A percentile compares a stretch with the other conserved stretches of the same genome.
Evolutionary conservation across 1,140 invertebrate genomes (phyloP).

Genomic region (Ceratina australensis): DNA sequence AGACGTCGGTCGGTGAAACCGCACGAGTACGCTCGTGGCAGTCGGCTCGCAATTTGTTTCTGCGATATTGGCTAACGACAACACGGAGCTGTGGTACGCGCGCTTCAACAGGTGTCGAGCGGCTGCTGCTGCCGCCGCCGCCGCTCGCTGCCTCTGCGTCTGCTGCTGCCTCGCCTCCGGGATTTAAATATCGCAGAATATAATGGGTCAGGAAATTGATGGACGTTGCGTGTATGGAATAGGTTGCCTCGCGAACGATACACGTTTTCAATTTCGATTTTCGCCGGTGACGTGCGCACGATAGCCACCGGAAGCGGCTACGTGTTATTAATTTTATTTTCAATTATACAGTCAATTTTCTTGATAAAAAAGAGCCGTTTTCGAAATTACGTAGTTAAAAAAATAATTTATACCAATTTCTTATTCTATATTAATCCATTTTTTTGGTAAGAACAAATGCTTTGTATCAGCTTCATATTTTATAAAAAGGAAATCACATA

Average conservation of each 20-base stretch:
- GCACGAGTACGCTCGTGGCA: neutral
- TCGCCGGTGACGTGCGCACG: neutral
- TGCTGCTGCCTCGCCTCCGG: too few relatives aligned
- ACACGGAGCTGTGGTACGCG: neutral
- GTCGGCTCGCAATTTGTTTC: slow-evolving; percentile 31
- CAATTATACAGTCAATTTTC: too few relatives aligned
- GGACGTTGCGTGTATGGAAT: slow-evolving; percentile 16
- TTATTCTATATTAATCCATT: too few relatives aligned
- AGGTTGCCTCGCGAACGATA: neutral
- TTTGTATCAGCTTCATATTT: too few relatives aligned
- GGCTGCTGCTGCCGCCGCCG: neutral
- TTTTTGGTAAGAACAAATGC: too few relatives aligned
- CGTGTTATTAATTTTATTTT: too few relatives aligned
- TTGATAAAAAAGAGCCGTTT: too few relatives aligned
- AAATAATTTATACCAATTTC: too few relatives aligned
- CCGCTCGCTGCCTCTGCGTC: too few relatives aligned
- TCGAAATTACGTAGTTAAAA: too few relatives aligned
- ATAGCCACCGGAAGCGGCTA: neutral
- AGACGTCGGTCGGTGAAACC: slow-evolving; percentile 5
- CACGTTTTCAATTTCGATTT: slow-evolving; percentile 8
- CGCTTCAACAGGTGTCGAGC: slow-evolving; percentile 34
- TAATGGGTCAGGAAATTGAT: slow-evolving; percentile 6
- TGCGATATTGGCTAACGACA: slow-evolving; percentile 27
- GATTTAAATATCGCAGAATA: slow-evolving; percentile 7
- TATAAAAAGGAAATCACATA: too few relatives aligned